These are phyloP conservation scores for Gopherus flavomarginatus DNA, from an alignment of 2,113 vertebrate species.

Conservation along the genomic window DNA sequence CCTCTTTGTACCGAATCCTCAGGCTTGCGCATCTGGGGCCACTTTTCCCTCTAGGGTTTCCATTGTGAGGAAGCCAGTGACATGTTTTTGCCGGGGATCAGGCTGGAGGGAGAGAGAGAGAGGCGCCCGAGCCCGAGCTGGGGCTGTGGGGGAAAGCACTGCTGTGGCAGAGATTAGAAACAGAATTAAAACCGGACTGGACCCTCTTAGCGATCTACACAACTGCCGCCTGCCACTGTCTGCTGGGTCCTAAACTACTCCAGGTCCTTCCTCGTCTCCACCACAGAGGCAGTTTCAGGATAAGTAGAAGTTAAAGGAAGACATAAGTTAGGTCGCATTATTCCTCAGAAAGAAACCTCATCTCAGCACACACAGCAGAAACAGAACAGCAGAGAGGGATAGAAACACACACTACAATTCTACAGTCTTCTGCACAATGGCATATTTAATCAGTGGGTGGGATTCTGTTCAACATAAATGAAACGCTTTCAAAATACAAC, in stretches of 20 bases:
- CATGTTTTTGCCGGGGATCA: not conserved
- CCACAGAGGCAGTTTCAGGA: conserved; percentile 35
- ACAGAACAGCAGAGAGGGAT: not conserved
- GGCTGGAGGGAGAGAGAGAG: not conserved
- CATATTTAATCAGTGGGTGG: not conserved
- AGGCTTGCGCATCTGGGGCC: conserved; percentile 76
- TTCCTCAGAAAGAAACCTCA: not conserved
- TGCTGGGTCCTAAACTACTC: conserved; percentile 82
- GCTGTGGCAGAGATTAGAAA: conserved; percentile 79
- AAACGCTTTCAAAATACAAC: not conserved
- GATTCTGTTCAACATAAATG: not conserved
- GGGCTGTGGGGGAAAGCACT: conserved; percentile 48
- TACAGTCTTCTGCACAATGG: not conserved
- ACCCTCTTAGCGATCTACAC: conserved; percentile 82
- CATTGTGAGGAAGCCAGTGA: conserved; percentile 71
- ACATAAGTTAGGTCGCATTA: not conserved
- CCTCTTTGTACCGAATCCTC: conserved; percentile 77
- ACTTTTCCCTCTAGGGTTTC: conserved; percentile 83
- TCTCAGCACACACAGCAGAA: too few species aligned
- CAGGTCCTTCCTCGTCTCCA: conserved; percentile 25
- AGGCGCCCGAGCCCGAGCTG: conserved; percentile 4
- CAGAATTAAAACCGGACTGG: conserved; percentile 83
- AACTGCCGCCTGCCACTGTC: conserved; percentile 77
- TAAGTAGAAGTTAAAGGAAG: conserved; percentile 31
- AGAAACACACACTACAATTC: not conserved